Evolutionary conservation across 2,797 vertebrate genomes (phyloP).

Genomic region (Channallabes apus): DNA sequence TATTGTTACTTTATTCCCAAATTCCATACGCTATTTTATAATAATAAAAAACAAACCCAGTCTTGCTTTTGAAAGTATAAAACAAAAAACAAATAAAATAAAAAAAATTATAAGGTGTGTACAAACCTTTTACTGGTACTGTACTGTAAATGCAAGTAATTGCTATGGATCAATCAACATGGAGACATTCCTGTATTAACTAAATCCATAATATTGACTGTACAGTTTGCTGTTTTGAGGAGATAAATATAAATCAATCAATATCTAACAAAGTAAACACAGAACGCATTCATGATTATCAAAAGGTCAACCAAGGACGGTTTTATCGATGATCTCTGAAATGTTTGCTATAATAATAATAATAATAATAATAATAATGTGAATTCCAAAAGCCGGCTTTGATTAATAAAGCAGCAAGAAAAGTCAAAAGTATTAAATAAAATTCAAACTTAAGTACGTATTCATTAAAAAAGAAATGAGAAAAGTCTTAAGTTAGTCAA

Average conservation of each 20-base stretch:
- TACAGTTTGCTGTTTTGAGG: not conserved
- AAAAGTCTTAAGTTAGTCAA: not conserved
- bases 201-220: not conserved
- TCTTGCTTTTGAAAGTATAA: too few relatives aligned
- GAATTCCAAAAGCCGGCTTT: not conserved
- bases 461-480: not conserved
- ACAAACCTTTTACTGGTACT: not conserved
- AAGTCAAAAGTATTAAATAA: not conserved
- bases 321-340: not conserved
- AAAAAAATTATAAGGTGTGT: too few relatives aligned
- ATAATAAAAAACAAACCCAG: too few relatives aligned
- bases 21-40: too few relatives aligned
- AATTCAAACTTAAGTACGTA: not conserved
- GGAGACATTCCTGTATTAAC: not conserved
- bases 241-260: not conserved
- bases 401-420: not conserved
- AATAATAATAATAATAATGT: too few relatives aligned
- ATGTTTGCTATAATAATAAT: not conserved
- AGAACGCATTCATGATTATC: not conserved
- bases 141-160: not conserved
- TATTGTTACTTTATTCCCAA: too few relatives aligned
- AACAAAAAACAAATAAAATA: too few relatives aligned
- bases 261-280: not conserved
- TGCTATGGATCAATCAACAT: not conserved
- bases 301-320: not conserved